phyloP scores from a whole-genome alignment of 2,113 vertebrate genomes.

The Pomatostomus ruficeps region DNA sequence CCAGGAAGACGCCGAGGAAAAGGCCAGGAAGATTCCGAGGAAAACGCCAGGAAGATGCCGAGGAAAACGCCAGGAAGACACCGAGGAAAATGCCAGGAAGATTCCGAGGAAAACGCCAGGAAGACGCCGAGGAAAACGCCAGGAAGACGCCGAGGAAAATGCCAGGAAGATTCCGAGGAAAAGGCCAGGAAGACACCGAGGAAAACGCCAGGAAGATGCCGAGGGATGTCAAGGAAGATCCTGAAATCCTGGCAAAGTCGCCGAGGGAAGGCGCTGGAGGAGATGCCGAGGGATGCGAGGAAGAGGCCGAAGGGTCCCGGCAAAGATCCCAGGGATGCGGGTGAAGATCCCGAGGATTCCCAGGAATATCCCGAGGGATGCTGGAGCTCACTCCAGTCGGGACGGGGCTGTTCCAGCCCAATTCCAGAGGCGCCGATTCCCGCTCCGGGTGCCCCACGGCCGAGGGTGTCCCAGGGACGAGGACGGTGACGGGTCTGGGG shows the following conservation, averaged over 20 bases:
- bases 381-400: no score
- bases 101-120: not conserved
- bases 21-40: not conserved
- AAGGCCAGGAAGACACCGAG: not conserved
- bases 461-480: not conserved
- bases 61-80: not conserved
- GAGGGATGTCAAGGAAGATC: accelerated
- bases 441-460: accelerated
- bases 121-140: not conserved
- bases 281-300: not conserved
- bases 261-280: not conserved
- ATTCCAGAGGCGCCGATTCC: not conserved
- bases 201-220: accelerated
- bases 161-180: not conserved
- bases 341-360: not conserved
- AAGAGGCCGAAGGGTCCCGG: accelerated
- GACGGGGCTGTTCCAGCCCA: no score
- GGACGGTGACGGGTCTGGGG: accelerated
- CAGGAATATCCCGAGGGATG: not conserved
- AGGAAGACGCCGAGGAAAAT: accelerated
- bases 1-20: no score
- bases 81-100: no score
- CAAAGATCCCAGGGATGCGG: no score
- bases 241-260: not conserved
- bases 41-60: not conserved